Percentiles rank a stretch among this genome's conserved stretches.
These are phyloP conservation scores for Uria lomvia DNA, from an alignment of 2,113 vertebrate genomes.

Conservation along the genomic window DNA sequence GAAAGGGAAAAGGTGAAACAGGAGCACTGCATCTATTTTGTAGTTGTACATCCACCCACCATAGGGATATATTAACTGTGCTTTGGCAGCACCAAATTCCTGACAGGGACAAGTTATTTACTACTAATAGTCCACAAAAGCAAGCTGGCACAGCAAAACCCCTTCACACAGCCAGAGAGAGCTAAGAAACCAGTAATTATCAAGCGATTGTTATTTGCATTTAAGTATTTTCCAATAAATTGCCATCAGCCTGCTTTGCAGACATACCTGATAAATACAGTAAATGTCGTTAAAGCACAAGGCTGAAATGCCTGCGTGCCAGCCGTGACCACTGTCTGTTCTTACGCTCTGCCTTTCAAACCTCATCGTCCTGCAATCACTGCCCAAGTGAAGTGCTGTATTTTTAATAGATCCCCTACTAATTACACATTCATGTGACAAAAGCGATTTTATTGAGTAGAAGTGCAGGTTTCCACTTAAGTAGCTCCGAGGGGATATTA, in stretches of 20 bases:
- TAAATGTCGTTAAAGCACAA: neutral
- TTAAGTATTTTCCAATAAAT: neutral
- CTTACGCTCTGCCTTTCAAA: neutral
- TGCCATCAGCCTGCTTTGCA: neutral
- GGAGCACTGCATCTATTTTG: neutral
- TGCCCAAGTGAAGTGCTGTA: neutral
- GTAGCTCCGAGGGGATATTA: neutral
- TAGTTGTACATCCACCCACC: neutral
- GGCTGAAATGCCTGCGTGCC: neutral
- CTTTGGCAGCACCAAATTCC: neutral
- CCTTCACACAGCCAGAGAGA: neutral
- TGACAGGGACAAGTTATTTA: constrained; percentile 25
- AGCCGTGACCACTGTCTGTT: neutral
- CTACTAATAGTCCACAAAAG: neutral
- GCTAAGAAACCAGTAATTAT: neutral
- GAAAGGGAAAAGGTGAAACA: neutral
- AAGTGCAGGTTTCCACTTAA: neutral
- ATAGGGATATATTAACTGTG: neutral
- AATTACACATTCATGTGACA: neutral
- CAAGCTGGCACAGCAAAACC: neutral
- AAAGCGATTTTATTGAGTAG: neutral
- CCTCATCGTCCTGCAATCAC: fast-evolving
- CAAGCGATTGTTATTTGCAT: neutral
- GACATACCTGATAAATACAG: neutral
- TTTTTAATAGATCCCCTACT: neutral